phyloP scores from a whole-genome alignment of 2,888 invertebrate species.

The Pocota personata region DNA sequence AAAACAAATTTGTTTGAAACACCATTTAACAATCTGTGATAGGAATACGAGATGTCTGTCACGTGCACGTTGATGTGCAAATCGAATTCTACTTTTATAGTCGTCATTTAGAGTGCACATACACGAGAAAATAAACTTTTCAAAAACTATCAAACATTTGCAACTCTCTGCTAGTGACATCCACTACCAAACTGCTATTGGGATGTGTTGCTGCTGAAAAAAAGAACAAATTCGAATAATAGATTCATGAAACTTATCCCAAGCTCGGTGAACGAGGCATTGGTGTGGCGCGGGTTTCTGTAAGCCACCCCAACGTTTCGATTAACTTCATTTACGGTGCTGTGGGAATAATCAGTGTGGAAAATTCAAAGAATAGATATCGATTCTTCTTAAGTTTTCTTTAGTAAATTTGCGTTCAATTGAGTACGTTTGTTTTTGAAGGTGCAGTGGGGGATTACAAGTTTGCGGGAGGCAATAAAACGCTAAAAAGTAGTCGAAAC shows the following conservation, averaged over 20 bases:
- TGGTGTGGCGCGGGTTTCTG: neutral
- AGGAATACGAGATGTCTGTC: conserved; percentile 67
- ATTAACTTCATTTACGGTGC: conserved; percentile 68
- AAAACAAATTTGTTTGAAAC: conserved; percentile 68
- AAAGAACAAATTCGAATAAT: conserved; percentile 64
- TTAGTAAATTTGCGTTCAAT: conserved; percentile 43
- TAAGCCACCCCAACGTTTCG: conserved; percentile 23
- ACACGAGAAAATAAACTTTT: conserved; percentile 13
- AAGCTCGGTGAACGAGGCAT: neutral
- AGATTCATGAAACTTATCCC: conserved; percentile 58
- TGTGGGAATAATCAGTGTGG: conserved; percentile 39
- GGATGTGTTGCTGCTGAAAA: neutral
- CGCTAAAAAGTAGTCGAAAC: conserved; percentile 57
- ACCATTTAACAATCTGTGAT: conserved; percentile 58
- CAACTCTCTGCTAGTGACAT: conserved; percentile 56
- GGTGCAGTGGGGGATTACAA: conserved; percentile 5
- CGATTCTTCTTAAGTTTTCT: conserved; percentile 54
- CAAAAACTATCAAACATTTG: conserved; percentile 41
- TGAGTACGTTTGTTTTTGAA: neutral
- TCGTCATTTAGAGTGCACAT: conserved; percentile 39
- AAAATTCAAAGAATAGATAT: conserved; percentile 59
- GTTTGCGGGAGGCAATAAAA: conserved; percentile 48
- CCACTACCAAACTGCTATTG: neutral
- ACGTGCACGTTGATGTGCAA: conserved; percentile 63
- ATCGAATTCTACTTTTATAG: conserved; percentile 61